Conservation (phyloP, 2,113 vertebrate genomes). For the Corythaeola cristata region DNA sequence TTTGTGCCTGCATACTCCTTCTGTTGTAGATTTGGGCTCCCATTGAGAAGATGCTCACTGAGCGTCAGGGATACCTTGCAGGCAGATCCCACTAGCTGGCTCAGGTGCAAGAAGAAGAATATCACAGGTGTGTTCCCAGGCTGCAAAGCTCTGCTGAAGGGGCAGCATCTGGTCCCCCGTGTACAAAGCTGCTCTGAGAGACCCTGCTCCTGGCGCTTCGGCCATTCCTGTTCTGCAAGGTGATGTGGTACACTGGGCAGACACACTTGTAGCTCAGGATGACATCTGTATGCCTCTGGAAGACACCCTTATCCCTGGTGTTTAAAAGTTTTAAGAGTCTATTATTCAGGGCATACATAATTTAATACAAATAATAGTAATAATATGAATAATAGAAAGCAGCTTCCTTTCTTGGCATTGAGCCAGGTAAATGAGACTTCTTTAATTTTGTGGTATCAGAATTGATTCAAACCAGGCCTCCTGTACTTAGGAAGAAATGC, state of each 20-base stretch:
- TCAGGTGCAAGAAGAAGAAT: not conserved
- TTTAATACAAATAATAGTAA: not conserved
- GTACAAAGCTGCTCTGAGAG: not conserved
- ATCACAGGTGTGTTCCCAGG: not conserved
- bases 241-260: not conserved
- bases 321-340: not conserved
- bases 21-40: not conserved
- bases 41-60: not conserved
- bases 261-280: not conserved
- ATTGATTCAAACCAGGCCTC: not conserved
- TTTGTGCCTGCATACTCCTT: not conserved
- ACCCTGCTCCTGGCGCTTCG: accelerated
- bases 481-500: not conserved
- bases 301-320: accelerated
- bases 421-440: not conserved
- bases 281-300: not conserved
- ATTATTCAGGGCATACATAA: not conserved
- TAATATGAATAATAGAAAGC: not conserved
- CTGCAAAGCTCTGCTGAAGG: not conserved
- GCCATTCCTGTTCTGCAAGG: not conserved
- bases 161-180: not conserved
- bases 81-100: not conserved
- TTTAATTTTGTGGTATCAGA: not conserved
- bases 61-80: accelerated
- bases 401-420: not conserved